Conservation (phyloP, 1,140 invertebrate species). For the Cheumatopsyche charites region DNA sequence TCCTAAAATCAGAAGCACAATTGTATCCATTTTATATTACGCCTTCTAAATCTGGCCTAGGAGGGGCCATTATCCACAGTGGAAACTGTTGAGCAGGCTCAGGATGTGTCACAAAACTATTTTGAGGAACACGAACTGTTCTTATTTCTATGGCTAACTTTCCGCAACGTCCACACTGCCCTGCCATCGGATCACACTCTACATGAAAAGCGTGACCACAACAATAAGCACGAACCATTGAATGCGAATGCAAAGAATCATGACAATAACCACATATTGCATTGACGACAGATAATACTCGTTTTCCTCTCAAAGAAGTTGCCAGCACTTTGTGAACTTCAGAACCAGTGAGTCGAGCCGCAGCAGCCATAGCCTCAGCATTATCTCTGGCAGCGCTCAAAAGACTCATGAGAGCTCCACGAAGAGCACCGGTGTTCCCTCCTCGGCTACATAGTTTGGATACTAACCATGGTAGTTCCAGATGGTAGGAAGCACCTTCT, state of each 20-base stretch:
- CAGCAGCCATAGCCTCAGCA: constrained; percentile 43
- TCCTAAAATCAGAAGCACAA: too few relatives aligned
- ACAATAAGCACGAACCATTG: constrained; percentile 41
- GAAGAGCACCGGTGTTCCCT: constrained; percentile 43
- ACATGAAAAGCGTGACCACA: constrained; percentile 47
- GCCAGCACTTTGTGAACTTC: constrained; percentile 44
- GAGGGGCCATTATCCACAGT: constrained; percentile 53
- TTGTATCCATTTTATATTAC: constrained; percentile 46
- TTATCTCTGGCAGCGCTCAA: constrained; percentile 41
- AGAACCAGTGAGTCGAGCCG: constrained; percentile 39
- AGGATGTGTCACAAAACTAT: background rate
- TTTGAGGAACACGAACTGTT: constrained; percentile 12
- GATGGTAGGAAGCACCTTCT: constrained; percentile 45
- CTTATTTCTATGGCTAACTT: constrained; percentile 37
- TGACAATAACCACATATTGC: constrained; percentile 41
- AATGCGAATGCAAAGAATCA: constrained; percentile 41
- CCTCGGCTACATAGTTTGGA: constrained; percentile 42
- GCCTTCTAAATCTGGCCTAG: constrained; percentile 57
- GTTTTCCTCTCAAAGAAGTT: constrained; percentile 39
- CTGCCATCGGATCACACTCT: constrained; percentile 46
- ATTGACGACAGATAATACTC: constrained; percentile 38
- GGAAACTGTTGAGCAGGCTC: constrained; percentile 50
- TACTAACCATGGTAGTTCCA: constrained; percentile 45
- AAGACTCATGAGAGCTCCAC: constrained; percentile 41
- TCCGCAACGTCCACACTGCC: constrained; percentile 42